Conservation (phyloP, 2,797 vertebrate genomes). For the Trachurus trachurus region DNA sequence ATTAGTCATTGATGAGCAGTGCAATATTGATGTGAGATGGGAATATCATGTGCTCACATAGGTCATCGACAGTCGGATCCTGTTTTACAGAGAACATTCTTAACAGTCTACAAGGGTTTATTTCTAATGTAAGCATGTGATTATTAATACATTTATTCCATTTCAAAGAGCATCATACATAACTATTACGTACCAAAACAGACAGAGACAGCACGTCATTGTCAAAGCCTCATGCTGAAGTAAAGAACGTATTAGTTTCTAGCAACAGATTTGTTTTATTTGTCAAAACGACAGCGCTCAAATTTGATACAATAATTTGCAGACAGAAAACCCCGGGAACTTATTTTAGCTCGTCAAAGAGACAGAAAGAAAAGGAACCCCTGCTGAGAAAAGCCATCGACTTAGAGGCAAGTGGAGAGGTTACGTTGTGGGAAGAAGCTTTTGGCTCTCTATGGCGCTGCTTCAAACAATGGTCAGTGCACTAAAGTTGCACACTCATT, state of each 20-base stretch:
- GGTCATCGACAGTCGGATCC: conserved; percentile 7
- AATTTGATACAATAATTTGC: conserved; percentile 16
- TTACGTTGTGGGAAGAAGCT: neutral
- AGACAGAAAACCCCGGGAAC: conserved; percentile 27
- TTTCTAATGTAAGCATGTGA: conserved; percentile 8
- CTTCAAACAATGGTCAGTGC: conserved; percentile 37
- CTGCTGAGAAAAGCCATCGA: conserved; percentile 29
- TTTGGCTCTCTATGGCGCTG: neutral
- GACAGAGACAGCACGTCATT: neutral
- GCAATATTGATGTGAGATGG: conserved; percentile 47
- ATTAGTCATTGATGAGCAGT: conserved; percentile 38
- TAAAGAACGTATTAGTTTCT: neutral
- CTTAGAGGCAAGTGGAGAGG: conserved; percentile 1
- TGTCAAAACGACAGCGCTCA: conserved; percentile 11
- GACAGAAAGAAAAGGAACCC: conserved; percentile 29
- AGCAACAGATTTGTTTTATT: conserved; percentile 13
- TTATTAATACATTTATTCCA: conserved; percentile 24
- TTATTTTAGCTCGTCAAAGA: conserved; percentile 31
- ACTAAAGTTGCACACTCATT: neutral
- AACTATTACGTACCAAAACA: neutral
- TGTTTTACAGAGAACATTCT: conserved; percentile 19
- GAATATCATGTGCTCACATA: conserved; percentile 37
- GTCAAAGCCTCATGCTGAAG: neutral
- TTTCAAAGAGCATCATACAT: conserved; percentile 10
- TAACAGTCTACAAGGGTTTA: conserved; percentile 4